Evolutionary conservation across 2,888 invertebrate species (phyloP).

Genomic region (Polylopha cassiicola): DNA sequence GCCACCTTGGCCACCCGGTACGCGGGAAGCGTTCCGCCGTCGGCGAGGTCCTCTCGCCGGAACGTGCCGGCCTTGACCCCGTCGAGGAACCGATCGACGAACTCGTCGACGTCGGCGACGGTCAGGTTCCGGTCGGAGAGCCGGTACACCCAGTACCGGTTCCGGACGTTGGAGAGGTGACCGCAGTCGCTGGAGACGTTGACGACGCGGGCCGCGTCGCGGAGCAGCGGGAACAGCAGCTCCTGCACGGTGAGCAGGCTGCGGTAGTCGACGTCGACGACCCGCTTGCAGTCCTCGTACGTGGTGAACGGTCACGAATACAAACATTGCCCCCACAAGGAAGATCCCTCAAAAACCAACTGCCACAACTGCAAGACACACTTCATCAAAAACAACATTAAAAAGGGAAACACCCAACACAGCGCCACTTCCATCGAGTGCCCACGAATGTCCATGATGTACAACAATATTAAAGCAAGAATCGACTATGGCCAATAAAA

Average conservation of each 20-base stretch:
- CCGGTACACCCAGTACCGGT: conserved; percentile 51
- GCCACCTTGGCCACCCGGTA: conserved; percentile 85
- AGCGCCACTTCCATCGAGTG: too few relatives aligned
- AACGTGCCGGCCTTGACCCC: conserved; percentile 44
- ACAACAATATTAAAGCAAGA: too few relatives aligned
- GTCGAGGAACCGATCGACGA: conserved; percentile 81
- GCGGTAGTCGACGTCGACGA: conserved; percentile 82
- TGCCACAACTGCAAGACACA: too few relatives aligned
- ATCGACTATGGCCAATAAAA: too few relatives aligned
- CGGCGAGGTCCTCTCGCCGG: conserved; percentile 42
- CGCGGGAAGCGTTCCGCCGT: conserved; percentile 75
- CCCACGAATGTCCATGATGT: too few relatives aligned
- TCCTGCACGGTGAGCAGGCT: conserved; percentile 79
- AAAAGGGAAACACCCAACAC: too few relatives aligned
- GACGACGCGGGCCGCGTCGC: conserved; percentile 82
- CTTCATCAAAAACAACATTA: too few relatives aligned
- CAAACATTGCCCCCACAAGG: too few relatives aligned
- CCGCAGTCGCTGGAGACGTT: conserved; percentile 84
- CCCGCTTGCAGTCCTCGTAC: conserved; percentile 74
- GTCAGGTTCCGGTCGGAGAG: conserved; percentile 45
- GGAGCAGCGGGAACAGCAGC: conserved; percentile 81
- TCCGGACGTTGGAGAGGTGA: conserved; percentile 76
- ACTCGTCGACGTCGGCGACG: conserved; percentile 50
- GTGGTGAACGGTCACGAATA: too few relatives aligned
- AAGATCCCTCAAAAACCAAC: too few relatives aligned